phyloP scores from a whole-genome alignment of 2,113 vertebrate genomes.

The Seriola aureovittata region DNA sequence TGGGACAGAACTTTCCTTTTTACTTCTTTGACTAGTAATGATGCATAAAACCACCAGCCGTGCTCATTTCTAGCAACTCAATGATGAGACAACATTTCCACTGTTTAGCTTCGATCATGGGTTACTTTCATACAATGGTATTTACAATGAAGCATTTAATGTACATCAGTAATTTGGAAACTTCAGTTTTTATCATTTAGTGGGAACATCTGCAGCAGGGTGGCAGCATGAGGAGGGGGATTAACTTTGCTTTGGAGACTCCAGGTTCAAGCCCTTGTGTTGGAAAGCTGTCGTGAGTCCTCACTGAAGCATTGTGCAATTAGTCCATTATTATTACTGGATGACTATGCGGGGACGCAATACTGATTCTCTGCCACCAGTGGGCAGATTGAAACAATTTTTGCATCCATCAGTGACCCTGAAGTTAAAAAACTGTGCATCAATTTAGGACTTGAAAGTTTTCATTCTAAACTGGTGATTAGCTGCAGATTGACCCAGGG shows the following conservation, averaged over 20 bases:
- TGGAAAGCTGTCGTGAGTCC: not conserved
- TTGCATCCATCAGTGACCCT: constrained; percentile 1
- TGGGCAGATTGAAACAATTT: constrained; percentile 72
- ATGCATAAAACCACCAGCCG: constrained; percentile 51
- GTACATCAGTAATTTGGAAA: constrained; percentile 42
- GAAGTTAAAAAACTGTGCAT: constrained; percentile 4
- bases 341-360: constrained; percentile 34
- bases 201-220: constrained; percentile 9
- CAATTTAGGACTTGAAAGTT: constrained; percentile 8
- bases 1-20: constrained; percentile 43
- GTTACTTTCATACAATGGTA: constrained; percentile 27
- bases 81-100: constrained; percentile 61
- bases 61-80: constrained; percentile 24
- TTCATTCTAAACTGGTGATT: constrained; percentile 22
- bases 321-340: constrained; percentile 32
- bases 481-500: constrained; percentile 36
- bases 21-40: constrained; percentile 58
- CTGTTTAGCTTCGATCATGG: constrained; percentile 22
- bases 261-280: not conserved
- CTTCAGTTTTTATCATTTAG: constrained; percentile 7
- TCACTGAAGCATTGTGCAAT: constrained; percentile 11
- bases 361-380: constrained; percentile 67
- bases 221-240: not conserved
- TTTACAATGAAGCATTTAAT: constrained; percentile 39
- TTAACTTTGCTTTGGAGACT: not conserved